phyloP scores from a whole-genome alignment of 2,797 vertebrate genomes.

The Rhynchotus rufescens region DNA sequence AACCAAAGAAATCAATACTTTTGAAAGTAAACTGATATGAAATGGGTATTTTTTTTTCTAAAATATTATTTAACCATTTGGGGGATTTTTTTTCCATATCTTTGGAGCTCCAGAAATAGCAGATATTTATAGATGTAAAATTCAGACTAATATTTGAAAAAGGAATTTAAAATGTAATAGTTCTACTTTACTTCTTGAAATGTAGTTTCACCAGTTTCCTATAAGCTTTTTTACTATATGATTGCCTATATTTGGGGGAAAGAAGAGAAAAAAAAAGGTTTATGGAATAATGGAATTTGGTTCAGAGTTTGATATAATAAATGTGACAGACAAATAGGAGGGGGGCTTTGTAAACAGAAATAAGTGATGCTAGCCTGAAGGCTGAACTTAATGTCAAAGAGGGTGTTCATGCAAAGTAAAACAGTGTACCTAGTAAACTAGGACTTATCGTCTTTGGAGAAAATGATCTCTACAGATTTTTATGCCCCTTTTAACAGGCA shows the following conservation, averaged over 20 bases:
- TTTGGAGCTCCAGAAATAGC: background rate
- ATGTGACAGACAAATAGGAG: slow-evolving; percentile 46
- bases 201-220: background rate
- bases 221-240: background rate
- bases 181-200: background rate
- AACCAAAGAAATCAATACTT: background rate
- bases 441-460: slow-evolving; percentile 59
- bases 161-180: background rate
- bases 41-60: background rate
- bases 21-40: background rate
- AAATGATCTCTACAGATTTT: slow-evolving; percentile 75
- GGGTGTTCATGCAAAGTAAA: slow-evolving; percentile 69
- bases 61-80: background rate
- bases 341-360: slow-evolving; percentile 47
- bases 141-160: background rate
- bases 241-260: background rate
- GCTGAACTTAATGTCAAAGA: slow-evolving; percentile 73
- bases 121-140: background rate
- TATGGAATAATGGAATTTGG: background rate
- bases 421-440: slow-evolving; percentile 71
- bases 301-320: slow-evolving; percentile 51
- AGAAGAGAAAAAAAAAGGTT: background rate
- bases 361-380: slow-evolving; percentile 45
- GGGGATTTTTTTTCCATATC: background rate
- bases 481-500: slow-evolving; percentile 79